Conservation (phyloP, 2,113 vertebrate species). For the Petromus typicus region DNA sequence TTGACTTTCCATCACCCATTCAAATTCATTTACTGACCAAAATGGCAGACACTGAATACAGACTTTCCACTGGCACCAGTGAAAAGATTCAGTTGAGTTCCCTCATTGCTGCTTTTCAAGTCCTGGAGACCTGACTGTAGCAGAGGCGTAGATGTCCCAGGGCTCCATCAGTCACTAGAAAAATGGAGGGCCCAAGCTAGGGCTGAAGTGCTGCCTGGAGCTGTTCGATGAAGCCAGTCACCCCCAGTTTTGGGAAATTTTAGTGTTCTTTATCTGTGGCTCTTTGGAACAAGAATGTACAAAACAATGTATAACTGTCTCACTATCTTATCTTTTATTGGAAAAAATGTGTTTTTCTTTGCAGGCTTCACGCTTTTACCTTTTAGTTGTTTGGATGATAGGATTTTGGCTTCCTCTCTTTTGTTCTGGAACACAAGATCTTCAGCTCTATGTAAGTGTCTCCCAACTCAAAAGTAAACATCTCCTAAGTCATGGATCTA, state of each 20-base stretch:
- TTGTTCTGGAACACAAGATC: not conserved
- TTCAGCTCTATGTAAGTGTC: not conserved
- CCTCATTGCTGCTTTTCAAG: constrained; percentile 96
- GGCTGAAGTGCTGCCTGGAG: not conserved
- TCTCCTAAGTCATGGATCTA: not conserved
- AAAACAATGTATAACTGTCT: not conserved
- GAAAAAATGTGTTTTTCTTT: not conserved
- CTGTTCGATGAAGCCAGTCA: not conserved
- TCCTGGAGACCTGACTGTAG: constrained; percentile 94
- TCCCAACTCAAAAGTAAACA: not conserved
- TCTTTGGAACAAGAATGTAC: not conserved
- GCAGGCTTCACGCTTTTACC: not conserved
- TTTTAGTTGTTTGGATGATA: not conserved
- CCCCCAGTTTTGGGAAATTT: not conserved
- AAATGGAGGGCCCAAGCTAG: not conserved
- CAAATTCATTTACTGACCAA: constrained; percentile 95
- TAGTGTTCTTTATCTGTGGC: not conserved
- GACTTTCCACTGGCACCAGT: constrained; percentile 93
- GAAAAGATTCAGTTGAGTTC: constrained; percentile 99
- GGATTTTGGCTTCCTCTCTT: not conserved
- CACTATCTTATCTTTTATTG: not conserved
- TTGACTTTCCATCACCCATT: constrained; percentile 94
- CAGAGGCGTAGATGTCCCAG: constrained; percentile 86
- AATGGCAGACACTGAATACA: constrained; percentile 96
- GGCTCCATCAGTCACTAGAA: not conserved